phyloP scores from a whole-genome alignment of 1,140 invertebrate genomes.

The Calycopis cecrops region DNA sequence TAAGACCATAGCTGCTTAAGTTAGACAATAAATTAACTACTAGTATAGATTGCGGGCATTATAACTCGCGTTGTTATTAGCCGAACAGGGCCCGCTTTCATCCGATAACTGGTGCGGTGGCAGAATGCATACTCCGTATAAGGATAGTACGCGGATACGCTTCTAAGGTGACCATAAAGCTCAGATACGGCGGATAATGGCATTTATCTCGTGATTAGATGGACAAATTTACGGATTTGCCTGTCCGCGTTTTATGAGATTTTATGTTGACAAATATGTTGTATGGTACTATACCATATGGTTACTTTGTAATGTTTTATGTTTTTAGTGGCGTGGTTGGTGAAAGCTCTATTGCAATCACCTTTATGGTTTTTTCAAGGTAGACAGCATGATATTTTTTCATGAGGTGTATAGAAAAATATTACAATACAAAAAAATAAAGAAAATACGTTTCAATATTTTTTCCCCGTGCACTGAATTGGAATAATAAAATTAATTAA shows the following conservation, averaged over 20 bases:
- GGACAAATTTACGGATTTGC: slow-evolving; percentile 11
- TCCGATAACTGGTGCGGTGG: slow-evolving; percentile 53
- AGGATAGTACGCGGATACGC: slow-evolving; percentile 42
- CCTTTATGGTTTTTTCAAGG: background rate
- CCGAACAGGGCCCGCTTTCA: slow-evolving; percentile 46
- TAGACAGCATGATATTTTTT: no score
- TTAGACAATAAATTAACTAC: slow-evolving; percentile 42
- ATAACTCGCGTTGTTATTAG: slow-evolving; percentile 49
- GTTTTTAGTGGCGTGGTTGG: background rate
- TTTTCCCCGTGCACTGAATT: no score
- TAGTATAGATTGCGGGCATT: slow-evolving; percentile 37
- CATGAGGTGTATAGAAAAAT: no score
- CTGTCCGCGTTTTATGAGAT: background rate
- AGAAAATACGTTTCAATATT: no score
- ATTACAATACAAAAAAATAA: no score
- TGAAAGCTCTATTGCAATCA: no score
- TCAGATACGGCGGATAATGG: slow-evolving; percentile 13
- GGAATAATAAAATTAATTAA: no score
- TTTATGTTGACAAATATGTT: slow-evolving; percentile 18
- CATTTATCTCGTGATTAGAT: slow-evolving; percentile 7
- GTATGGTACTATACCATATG: background rate
- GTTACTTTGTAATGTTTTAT: background rate
- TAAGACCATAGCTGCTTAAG: slow-evolving; percentile 40
- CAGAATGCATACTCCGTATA: slow-evolving; percentile 54
- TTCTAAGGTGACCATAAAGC: slow-evolving; percentile 36